phyloP scores from a whole-genome alignment of 2,797 vertebrate species.

The Leptoclinus maculatus region DNA sequence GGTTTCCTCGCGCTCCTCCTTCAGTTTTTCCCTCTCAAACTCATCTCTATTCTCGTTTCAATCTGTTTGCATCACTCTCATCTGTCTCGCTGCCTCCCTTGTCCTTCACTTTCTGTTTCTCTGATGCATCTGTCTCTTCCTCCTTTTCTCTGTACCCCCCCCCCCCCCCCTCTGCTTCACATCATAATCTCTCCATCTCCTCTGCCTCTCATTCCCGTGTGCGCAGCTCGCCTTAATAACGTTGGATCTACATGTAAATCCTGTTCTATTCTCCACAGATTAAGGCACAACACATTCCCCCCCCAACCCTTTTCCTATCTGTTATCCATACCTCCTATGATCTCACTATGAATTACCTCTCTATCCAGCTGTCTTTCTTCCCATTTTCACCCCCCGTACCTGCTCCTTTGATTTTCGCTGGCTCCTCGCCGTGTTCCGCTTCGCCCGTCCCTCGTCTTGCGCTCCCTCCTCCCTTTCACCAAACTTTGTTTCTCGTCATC shows the following conservation, averaged over 20 bases:
- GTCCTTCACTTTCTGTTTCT: slow-evolving; percentile 38
- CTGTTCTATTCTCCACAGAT: slow-evolving; percentile 55
- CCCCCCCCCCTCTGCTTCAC: slow-evolving; percentile 1
- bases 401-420: slow-evolving; percentile 60
- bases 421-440: slow-evolving; percentile 27
- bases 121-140: slow-evolving; percentile 9
- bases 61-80: slow-evolving; percentile 39
- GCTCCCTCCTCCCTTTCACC: slow-evolving; percentile 55
- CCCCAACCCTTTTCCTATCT: slow-evolving; percentile 49
- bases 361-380: slow-evolving; percentile 32
- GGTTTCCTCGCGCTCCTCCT: slow-evolving; percentile 8
- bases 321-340: slow-evolving; percentile 64
- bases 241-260: slow-evolving; percentile 59
- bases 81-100: slow-evolving; percentile 12
- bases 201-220: slow-evolving; percentile 17
- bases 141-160: neutral
- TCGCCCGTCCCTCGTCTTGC: slow-evolving; percentile 28
- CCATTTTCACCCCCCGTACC: slow-evolving; percentile 44
- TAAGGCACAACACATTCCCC: slow-evolving; percentile 24
- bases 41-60: slow-evolving; percentile 31
- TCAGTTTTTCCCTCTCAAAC: neutral
- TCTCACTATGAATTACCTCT: slow-evolving; percentile 63
- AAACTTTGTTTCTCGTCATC: slow-evolving; percentile 58
- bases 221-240: slow-evolving; percentile 40
- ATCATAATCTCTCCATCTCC: slow-evolving; percentile 57